Evolutionary conservation across 2,888 invertebrate genomes (phyloP).

Genomic region (Scotopteryx bipunctaria): DNA sequence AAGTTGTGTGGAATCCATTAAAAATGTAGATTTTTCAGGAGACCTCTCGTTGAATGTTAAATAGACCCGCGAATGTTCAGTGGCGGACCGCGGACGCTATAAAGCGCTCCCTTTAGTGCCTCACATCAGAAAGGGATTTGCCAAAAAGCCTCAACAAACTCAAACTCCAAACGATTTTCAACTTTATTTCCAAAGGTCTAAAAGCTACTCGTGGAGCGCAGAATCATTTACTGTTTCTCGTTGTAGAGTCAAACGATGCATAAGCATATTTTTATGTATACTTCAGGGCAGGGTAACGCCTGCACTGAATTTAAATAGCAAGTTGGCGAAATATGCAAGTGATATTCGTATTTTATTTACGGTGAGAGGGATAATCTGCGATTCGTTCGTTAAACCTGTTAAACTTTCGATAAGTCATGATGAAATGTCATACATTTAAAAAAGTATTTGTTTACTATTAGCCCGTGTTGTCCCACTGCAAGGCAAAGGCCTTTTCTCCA

Average conservation of each 20-base stretch:
- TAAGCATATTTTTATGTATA: conserved; percentile 58
- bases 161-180: conserved; percentile 32
- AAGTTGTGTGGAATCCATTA: conserved; percentile 34
- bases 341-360: conserved; percentile 54
- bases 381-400: background rate
- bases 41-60: conserved; percentile 48
- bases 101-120: conserved; percentile 46
- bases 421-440: no score
- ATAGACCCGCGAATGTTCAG: conserved; percentile 39
- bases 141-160: conserved; percentile 40
- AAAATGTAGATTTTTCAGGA: conserved; percentile 50
- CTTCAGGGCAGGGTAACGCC: conserved; percentile 55
- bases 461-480: no score
- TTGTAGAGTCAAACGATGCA: conserved; percentile 47
- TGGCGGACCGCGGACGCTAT: conserved; percentile 43
- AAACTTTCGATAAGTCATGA: no score
- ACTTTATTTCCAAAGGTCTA: conserved; percentile 23
- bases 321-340: conserved; percentile 57
- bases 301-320: conserved; percentile 64
- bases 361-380: conserved; percentile 23
- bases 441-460: no score
- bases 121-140: conserved; percentile 50
- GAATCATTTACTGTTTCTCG: conserved; percentile 19
- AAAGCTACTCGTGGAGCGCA: conserved; percentile 9
- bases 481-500: no score